Evolutionary conservation across 1,140 invertebrate genomes (phyloP).

Genomic region (Heterodera schachtii): DNA sequence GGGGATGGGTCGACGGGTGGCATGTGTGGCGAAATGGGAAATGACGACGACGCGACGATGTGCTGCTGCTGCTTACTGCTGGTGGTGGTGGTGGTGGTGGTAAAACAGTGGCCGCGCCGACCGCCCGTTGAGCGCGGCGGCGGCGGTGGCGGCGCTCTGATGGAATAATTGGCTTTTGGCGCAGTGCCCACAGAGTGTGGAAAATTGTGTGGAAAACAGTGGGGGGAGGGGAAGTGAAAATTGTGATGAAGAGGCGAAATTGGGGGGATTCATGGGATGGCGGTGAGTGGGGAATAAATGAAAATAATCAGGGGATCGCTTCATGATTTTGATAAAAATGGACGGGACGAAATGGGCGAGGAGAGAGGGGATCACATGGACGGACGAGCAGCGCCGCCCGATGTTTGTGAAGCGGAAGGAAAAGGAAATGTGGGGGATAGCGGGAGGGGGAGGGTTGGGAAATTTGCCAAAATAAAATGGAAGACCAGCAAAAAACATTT

Average conservation of each 20-base stretch:
- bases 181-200: not conserved
- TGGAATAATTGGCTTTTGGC: conserved; percentile 2
- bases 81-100: not conserved
- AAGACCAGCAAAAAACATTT: not conserved
- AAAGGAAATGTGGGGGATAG: too few relatives aligned
- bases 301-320: too few relatives aligned
- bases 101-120: too few relatives aligned
- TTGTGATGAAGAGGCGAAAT: not conserved
- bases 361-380: not conserved
- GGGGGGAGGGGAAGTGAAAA: not conserved
- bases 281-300: too few relatives aligned
- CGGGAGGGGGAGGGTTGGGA: not conserved
- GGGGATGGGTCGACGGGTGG: too few relatives aligned
- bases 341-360: not conserved
- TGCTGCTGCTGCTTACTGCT: not conserved
- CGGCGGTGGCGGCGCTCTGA: not conserved
- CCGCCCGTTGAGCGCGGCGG: too few relatives aligned
- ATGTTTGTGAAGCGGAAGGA: not conserved
- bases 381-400: too few relatives aligned
- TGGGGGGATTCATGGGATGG: too few relatives aligned
- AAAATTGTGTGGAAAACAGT: not conserved
- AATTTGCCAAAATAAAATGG: too few relatives aligned
- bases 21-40: not conserved
- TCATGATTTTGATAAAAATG: too few relatives aligned
- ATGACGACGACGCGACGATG: not conserved